A percentile compares a stretch with the other conserved stretches of the same genome.
Conservation (phyloP, 2,888 invertebrate species). For the Homarus gammarus region DNA sequence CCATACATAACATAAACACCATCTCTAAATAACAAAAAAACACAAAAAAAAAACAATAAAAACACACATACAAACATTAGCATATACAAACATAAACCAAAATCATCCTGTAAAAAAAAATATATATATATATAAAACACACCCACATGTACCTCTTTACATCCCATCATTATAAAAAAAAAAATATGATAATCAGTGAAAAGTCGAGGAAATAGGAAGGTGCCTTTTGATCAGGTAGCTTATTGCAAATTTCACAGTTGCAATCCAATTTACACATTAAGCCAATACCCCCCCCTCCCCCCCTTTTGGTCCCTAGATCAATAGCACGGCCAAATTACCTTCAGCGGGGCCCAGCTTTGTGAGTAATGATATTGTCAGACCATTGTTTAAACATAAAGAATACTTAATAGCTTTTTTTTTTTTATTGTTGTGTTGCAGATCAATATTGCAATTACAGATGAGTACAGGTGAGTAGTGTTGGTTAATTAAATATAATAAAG, state of each 20-base stretch:
- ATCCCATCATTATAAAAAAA: too few relatives aligned
- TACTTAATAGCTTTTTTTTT: neutral
- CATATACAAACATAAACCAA: too few relatives aligned
- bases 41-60: neutral
- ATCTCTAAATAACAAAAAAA: neutral
- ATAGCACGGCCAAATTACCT: slow-evolving; percentile 8
- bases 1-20: too few relatives aligned
- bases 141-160: too few relatives aligned
- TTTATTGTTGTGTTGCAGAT: too few relatives aligned
- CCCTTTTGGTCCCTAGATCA: slow-evolving; percentile 9
- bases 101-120: too few relatives aligned
- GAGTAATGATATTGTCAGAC: slow-evolving; percentile 12
- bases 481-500: too few relatives aligned
- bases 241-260: slow-evolving; percentile 17
- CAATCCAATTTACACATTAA: slow-evolving; percentile 20
- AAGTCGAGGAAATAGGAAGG: neutral
- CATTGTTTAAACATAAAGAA: neutral
- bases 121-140: too few relatives aligned
- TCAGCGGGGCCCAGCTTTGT: neutral
- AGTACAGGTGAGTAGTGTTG: too few relatives aligned
- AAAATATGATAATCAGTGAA: neutral
- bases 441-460: too few relatives aligned
- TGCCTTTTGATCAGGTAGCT: slow-evolving; percentile 10
- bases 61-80: neutral
- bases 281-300: too few relatives aligned